Conservation (phyloP, 2,797 vertebrate species). For the Labeo calbasu region DNA sequence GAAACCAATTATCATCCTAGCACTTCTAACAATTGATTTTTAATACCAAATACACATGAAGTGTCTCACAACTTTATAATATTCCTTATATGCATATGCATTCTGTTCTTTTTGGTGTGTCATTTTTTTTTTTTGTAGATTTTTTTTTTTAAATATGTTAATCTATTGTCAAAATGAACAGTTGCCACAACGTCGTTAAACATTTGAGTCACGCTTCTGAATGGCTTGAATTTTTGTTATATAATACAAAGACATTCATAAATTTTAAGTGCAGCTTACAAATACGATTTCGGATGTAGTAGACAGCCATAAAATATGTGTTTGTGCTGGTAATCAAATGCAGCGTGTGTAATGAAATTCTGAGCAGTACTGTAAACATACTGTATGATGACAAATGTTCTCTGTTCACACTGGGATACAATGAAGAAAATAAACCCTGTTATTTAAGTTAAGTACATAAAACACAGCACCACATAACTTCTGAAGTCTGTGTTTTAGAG, state of each 20-base stretch:
- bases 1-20: neutral
- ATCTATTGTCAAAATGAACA: neutral
- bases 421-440: slow-evolving; percentile 7
- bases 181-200: no score
- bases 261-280: neutral
- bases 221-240: neutral
- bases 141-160: no score
- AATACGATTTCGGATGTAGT: neutral
- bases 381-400: slow-evolving; percentile 15
- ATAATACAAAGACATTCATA: no score
- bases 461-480: neutral
- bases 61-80: neutral
- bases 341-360: neutral
- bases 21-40: neutral
- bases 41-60: neutral
- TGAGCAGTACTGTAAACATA: neutral
- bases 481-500: neutral
- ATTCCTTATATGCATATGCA: neutral
- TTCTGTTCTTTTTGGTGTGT: neutral
- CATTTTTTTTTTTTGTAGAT: no score
- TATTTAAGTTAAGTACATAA: slow-evolving; percentile 6
- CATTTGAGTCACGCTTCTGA: neutral
- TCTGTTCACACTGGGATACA: neutral
- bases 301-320: neutral
- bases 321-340: neutral